Evolutionary conservation across 2,888 invertebrate species (phyloP), one percentile per base, ranked within the genome.

Genomic region (Drosophila eohydei): DNA sequence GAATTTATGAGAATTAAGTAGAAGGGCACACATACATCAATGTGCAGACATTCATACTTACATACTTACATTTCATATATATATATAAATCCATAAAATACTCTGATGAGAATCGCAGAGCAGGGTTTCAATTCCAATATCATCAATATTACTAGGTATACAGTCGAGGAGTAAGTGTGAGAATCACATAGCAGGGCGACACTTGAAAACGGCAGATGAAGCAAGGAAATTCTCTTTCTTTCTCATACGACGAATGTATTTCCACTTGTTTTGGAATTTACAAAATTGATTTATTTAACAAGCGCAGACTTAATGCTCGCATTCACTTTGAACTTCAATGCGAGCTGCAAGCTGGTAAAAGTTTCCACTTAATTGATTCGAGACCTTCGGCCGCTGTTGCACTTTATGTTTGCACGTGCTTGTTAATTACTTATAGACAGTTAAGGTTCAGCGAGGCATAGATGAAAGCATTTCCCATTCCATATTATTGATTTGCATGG

Each of bases 371-470:
- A 50, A 61, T 63, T 86, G 65, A 34, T 50, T 55, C 28, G 36
- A 57, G 51, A 56, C 51, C 48, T 26, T 61, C 16, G 28, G 28
- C 16, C 9, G 46, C 4, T 48, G 30, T 70, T 70, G 78, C 44
- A 57, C 30, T 60, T 52, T 68, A 61, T 74, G 61, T 83, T 68
- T 68, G 81, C 83, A 89, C 88, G 71, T 81, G 74, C 52, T 61
- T 81, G 89, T 74, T 83, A 83, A 87, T 83, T 88, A 70, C 46
- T 70, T 52, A 40, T 52, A 44, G 21, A 62, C 38, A 62, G 26
- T 50, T 40, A 16, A 26, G 32, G 41, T 4, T 50, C 55, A 54
- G 30, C 43, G 55, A 38, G 54, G 48, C 68, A 62, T 48, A 84
- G 64, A 52, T 66, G 55, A 64, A 55, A 56, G 64, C 65, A 62